These are phyloP conservation scores for Rachycentron canadum DNA, from an alignment of 2,797 vertebrate genomes.

Conservation along the genomic window DNA sequence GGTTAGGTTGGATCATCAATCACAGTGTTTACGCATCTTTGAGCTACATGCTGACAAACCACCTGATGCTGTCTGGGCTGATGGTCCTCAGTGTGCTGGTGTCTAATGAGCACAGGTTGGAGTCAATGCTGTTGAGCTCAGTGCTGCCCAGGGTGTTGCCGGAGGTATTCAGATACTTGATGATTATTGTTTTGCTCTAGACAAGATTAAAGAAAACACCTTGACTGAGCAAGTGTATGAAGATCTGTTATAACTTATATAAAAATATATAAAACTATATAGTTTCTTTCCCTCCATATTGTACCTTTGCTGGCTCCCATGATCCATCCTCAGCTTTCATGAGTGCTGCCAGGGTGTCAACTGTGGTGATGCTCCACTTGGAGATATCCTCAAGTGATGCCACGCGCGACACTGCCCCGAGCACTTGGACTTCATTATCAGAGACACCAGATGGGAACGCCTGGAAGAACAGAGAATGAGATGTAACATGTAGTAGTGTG, in stretches of 20 bases:
- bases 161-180: slow-evolving; percentile 64
- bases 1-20: neutral
- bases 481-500: neutral
- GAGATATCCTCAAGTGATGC: slow-evolving; percentile 73
- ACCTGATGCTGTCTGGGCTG: slow-evolving; percentile 66
- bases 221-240: neutral
- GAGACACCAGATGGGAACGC: slow-evolving; percentile 64
- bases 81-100: slow-evolving; percentile 65
- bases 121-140: slow-evolving; percentile 69
- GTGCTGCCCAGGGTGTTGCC: slow-evolving; percentile 61
- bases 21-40: neutral
- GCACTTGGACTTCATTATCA: slow-evolving; percentile 60
- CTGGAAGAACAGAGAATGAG: slow-evolving; percentile 50
- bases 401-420: slow-evolving; percentile 66
- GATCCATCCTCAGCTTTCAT: slow-evolving; percentile 61
- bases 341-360: slow-evolving; percentile 71
- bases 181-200: slow-evolving; percentile 78
- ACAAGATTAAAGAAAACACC: slow-evolving; percentile 35
- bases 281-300: neutral
- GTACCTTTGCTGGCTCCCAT: slow-evolving; percentile 70
- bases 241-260: neutral
- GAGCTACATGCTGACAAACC: slow-evolving; percentile 4
- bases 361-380: slow-evolving; percentile 72
- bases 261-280: neutral
- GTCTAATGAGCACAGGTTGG: slow-evolving; percentile 75